Conservation (phyloP, 2,797 vertebrate species). For the Leucoraja ocellata region DNA sequence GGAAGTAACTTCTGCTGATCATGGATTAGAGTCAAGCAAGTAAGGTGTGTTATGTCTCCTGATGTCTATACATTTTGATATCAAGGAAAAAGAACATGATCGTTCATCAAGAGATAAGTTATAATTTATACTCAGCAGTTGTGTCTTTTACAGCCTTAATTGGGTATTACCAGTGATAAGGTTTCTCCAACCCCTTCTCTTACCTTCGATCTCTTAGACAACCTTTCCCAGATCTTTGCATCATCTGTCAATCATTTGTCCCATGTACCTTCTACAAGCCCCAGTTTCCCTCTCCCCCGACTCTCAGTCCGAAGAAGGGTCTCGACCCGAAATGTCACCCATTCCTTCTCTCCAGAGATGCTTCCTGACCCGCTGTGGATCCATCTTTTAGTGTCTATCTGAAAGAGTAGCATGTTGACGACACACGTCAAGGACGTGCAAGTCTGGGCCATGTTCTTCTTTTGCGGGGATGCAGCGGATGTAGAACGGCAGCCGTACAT, state of each 20-base stretch:
- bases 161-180: conserved; percentile 2
- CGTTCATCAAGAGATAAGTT: neutral
- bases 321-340: no score
- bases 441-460: neutral
- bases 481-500: no score
- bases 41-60: neutral
- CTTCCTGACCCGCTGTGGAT: no score
- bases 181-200: neutral
- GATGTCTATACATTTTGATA: neutral
- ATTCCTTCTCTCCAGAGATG: no score
- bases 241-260: no score
- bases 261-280: no score
- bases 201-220: no score
- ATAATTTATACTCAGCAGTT: neutral
- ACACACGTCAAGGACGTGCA: neutral
- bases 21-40: neutral
- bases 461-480: no score
- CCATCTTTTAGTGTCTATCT: no score
- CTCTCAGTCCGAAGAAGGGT: no score
- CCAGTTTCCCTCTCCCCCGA: no score
- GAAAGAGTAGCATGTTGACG: neutral
- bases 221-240: no score
- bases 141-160: neutral
- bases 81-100: neutral
- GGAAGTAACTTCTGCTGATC: neutral